Conservation (phyloP, 2,113 vertebrate genomes). For the Zosterops lateralis region DNA sequence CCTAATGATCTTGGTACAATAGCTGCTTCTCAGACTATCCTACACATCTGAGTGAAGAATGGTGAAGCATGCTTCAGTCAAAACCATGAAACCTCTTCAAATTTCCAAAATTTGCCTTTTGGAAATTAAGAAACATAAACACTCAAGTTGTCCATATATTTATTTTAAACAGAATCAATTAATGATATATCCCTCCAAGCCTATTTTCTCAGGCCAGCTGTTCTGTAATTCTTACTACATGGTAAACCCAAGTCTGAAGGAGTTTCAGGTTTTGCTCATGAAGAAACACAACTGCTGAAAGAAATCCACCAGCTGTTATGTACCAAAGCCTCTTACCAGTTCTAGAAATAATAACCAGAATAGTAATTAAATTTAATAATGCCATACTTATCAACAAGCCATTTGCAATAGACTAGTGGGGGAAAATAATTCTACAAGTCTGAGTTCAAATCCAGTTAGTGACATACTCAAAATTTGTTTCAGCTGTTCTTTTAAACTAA, state of each 20-base stretch:
- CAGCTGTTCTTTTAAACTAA: neutral
- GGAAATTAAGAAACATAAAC: neutral
- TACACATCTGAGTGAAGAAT: accelerated
- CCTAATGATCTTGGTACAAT: neutral
- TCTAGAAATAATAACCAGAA: neutral
- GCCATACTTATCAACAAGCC: neutral
- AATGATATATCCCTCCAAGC: neutral
- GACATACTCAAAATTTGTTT: neutral
- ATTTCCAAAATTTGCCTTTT: neutral
- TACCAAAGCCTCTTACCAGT: neutral
- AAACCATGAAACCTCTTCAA: neutral
- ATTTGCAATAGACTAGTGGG: neutral
- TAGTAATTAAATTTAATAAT: neutral
- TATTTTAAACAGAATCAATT: neutral
- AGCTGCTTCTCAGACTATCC: neutral
- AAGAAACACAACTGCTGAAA: neutral
- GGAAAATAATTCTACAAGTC: neutral
- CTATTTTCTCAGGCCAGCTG: neutral
- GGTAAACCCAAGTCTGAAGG: neutral
- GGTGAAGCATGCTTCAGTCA: neutral
- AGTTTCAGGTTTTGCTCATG: neutral
- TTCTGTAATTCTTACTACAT: neutral
- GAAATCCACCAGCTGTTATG: neutral
- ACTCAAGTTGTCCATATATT: neutral
- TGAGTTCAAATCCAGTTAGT: neutral